Evolutionary conservation across 2,113 vertebrate genomes (phyloP).

Genomic region (Mohoua ochrocephala): DNA sequence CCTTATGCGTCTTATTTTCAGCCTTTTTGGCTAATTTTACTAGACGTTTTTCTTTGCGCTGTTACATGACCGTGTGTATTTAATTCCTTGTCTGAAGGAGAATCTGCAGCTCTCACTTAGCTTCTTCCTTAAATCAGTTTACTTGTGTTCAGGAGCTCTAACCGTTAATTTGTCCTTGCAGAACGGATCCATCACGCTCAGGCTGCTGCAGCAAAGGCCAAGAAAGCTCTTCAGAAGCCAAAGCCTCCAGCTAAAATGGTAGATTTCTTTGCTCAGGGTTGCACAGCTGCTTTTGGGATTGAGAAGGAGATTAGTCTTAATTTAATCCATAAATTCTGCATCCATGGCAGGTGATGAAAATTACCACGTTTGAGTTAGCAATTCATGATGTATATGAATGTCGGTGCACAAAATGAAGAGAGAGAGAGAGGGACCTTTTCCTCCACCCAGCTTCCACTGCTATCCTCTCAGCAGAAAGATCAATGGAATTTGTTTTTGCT

Average conservation of each 20-base stretch:
- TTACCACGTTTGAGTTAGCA: neutral
- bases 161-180: slow-evolving; percentile 46
- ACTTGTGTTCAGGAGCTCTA: slow-evolving; percentile 64
- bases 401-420: neutral
- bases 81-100: neutral
- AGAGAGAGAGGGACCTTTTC: neutral
- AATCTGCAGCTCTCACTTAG: neutral
- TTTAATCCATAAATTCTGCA: neutral
- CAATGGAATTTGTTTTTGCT: neutral
- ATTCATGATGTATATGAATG: neutral
- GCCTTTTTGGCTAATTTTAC: neutral
- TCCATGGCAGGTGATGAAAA: neutral
- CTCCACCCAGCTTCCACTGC: neutral
- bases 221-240: slow-evolving; percentile 95
- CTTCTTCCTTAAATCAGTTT: neutral
- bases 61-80: neutral
- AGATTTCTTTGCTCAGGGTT: slow-evolving; percentile 38
- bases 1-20: neutral
- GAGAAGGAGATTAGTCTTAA: neutral
- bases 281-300: neutral
- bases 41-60: neutral
- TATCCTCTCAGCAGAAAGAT: neutral
- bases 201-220: slow-evolving; percentile 94
- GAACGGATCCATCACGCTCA: slow-evolving; percentile 97
- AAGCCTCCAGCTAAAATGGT: slow-evolving; percentile 91